Percentiles rank a stretch among this genome's conserved stretches.
Evolutionary conservation across 2,888 invertebrate genomes (phyloP).

Genomic region (Brenthis daphne): DNA sequence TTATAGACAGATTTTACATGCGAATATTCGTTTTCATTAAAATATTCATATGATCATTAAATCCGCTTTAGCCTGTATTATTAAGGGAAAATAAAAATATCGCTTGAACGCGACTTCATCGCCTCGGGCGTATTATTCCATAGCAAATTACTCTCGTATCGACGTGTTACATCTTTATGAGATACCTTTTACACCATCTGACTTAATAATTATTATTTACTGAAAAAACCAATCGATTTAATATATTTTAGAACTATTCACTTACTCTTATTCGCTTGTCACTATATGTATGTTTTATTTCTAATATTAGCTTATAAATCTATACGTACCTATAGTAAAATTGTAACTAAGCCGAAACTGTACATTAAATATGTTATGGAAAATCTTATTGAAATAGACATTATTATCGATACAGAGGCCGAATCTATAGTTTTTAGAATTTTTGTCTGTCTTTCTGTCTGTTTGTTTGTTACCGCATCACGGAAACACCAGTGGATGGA

Average conservation of each 20-base stretch:
- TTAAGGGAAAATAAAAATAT: conserved; percentile 34
- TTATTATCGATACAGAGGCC: no score
- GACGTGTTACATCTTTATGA: conserved; percentile 54
- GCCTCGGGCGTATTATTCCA: conserved; percentile 42
- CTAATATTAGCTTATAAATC: no score
- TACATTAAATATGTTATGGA: no score
- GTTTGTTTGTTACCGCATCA: no score
- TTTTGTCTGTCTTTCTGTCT: no score
- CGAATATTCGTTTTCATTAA: background rate
- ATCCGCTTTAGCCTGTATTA: conserved; percentile 26
- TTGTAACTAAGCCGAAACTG: no score
- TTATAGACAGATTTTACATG: no score
- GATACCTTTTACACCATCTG: conserved; percentile 46
- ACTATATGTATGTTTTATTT: background rate
- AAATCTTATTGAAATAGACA: no score
- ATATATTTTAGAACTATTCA: background rate
- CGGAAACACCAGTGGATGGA: no score
- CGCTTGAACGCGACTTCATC: conserved; percentile 36
- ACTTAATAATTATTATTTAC: conserved; percentile 2
- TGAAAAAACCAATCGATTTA: background rate
- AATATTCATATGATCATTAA: conserved; percentile 23
- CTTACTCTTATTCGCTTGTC: background rate
- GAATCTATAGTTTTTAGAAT: no score
- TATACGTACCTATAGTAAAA: no score
- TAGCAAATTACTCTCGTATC: conserved; percentile 57